Conservation (phyloP, 2,113 vertebrate species). For the Mobula hypostoma region DNA sequence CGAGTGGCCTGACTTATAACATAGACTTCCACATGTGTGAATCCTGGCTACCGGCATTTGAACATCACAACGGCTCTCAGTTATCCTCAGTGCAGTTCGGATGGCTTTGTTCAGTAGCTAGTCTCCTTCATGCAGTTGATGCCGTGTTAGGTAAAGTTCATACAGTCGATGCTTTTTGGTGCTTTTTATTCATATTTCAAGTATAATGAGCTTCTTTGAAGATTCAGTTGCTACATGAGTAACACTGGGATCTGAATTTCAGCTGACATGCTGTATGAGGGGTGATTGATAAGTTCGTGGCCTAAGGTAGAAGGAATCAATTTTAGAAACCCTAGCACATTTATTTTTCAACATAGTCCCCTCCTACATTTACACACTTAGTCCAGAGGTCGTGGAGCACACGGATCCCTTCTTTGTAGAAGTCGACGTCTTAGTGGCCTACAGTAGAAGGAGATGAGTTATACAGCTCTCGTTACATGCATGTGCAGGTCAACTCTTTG, state of each 20-base stretch:
- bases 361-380: no score
- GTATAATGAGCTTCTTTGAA: background rate
- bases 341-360: no score
- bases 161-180: background rate
- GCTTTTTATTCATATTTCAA: background rate
- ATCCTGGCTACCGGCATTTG: background rate
- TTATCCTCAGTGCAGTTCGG: background rate
- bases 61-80: background rate
- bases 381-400: no score
- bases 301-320: no score
- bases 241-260: background rate
- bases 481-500: no score
- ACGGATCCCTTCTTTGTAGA: no score
- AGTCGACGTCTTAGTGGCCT: no score
- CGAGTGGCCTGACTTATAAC: background rate
- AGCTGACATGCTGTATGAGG: no score
- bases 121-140: background rate
- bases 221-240: background rate
- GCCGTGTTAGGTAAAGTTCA: background rate
- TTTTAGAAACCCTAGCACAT: no score
- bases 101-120: background rate
- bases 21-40: background rate
- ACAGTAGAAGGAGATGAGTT: no score
- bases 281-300: no score
- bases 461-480: no score